Evolutionary conservation across 2,113 vertebrate genomes (phyloP).

Genomic region (zebrafish (Danio rerio)): GRCz12tu NC_133179.1:22666001-22666500

Average conservation of each 20-base stretch:
- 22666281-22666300: neutral
- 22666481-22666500: neutral
- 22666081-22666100: no score
- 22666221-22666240: neutral
- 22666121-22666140: no score
- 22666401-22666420: neutral
- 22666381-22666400: neutral
- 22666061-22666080: no score
- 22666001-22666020: no score
- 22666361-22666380: conserved; percentile 5
- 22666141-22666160: neutral
- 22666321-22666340: conserved; percentile 5
- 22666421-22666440: conserved; percentile 29
- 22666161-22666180: neutral
- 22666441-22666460: conserved; percentile 24
- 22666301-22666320: neutral
- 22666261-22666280: neutral
- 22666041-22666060: no score
- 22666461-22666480: neutral
- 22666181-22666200: neutral
- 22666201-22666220: no score
- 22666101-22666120: no score
- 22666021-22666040: no score
- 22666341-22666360: neutral
- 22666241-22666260: neutral